A percentile compares a stretch with the other conserved stretches of the same genome.
Evolutionary conservation across 2,797 vertebrate species (phyloP).

Genomic region (Menidia menidia): DNA sequence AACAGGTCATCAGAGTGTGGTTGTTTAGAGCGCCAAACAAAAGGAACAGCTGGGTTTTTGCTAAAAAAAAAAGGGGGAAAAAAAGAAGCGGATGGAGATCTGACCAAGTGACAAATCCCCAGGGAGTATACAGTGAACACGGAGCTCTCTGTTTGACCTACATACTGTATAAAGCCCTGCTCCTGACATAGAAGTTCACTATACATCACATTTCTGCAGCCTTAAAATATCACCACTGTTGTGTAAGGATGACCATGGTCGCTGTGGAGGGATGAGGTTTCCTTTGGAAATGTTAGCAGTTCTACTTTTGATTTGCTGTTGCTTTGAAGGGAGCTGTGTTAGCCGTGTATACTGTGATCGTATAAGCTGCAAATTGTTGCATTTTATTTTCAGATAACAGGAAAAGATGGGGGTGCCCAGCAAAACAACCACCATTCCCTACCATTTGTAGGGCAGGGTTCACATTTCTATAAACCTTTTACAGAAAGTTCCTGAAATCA

Average conservation of each 20-base stretch:
- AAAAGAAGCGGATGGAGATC: conserved; percentile 54
- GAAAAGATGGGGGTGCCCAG: conserved; percentile 5
- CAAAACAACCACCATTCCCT: background rate
- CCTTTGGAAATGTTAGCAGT: background rate
- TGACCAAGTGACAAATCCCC: conserved; percentile 51
- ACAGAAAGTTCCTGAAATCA: too few species aligned
- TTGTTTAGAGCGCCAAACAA: conserved; percentile 16
- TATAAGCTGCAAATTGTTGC: background rate
- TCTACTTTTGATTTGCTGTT: background rate
- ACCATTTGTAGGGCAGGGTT: background rate
- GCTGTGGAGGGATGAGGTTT: background rate
- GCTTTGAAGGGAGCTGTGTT: conserved; percentile 17
- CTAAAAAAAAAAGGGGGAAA: conserved; percentile 29
- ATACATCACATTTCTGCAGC: conserved; percentile 11
- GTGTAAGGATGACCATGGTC: background rate
- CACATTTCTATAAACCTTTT: too few species aligned
- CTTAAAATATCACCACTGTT: conserved; percentile 6
- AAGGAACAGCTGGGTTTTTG: conserved; percentile 21
- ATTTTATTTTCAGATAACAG: conserved; percentile 25
- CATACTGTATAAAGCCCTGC: conserved; percentile 56
- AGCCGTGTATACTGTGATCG: background rate
- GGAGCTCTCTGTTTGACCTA: conserved; percentile 60
- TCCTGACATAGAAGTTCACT: conserved; percentile 27
- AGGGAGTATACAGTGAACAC: conserved; percentile 41
- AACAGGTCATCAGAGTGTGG: conserved; percentile 14